Evolutionary conservation across 2,797 vertebrate species (phyloP).

Genomic region (Manis javanica): DNA sequence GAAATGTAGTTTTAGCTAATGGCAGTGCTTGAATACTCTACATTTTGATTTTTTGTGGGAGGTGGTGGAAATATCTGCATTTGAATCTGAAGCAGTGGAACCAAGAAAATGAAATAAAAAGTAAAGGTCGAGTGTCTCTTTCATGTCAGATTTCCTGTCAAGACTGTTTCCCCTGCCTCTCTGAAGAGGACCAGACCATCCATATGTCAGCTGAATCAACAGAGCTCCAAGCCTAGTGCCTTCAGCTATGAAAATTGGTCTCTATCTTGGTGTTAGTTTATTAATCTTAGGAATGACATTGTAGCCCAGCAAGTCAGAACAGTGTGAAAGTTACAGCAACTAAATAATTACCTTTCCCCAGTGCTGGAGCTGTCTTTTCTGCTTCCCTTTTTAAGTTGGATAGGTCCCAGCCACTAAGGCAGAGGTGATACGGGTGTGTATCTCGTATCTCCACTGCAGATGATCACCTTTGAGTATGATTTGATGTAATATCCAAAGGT

Average conservation of each 20-base stretch:
- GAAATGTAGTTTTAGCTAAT: neutral
- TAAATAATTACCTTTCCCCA: neutral
- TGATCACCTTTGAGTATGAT: neutral
- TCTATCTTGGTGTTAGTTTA: neutral
- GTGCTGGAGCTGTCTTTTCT: neutral
- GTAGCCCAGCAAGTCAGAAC: neutral
- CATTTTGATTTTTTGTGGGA: neutral
- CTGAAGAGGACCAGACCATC: rapidly evolving
- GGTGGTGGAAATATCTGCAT: neutral
- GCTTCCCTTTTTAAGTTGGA: neutral
- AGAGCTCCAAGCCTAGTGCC: too few species aligned
- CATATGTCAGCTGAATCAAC: neutral
- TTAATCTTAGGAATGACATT: neutral
- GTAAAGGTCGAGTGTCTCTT: neutral
- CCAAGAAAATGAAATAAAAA: neutral
- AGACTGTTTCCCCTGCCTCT: neutral
- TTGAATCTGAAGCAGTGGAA: neutral
- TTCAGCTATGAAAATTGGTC: neutral
- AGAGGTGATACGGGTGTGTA: neutral
- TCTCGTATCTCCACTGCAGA: neutral
- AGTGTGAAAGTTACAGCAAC: neutral
- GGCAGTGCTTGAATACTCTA: neutral
- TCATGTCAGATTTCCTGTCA: neutral
- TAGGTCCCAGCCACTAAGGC: neutral
- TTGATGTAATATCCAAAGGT: neutral